Base-by-base conservation (phyloP, 2,888 invertebrate species). In the Ommatoiulus sabulosus region DNA sequence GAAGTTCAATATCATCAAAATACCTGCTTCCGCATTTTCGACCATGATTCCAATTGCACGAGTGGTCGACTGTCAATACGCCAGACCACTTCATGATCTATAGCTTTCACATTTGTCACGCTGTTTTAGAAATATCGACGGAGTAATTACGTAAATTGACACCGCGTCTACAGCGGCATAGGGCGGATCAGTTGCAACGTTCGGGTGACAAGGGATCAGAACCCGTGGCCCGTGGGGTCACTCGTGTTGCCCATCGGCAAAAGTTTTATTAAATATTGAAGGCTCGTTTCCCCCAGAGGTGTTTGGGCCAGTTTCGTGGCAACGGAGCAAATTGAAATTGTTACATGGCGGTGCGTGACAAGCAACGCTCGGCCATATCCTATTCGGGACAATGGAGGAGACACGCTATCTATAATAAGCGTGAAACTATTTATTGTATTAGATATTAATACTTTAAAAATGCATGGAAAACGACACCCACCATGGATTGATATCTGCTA, bases 121-220 rank as follows among this genome's bases (percentile, higher is more conserved):
- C n/a, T 46, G 46, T 63, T 12, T 17, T 63, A 63, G 10, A 52
- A 63, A 63, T 63, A 63, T 63, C n/a, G 63, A 63, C 63, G 63
- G n/a, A n/a, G n/a, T n/a, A 63, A 63, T 63, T 63, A 63, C n/a
- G 63, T 63, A 63, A 63, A 63, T 63, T 63, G 63, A 63, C 63
- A 52, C 52, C 52, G 15, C 12, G 52, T 10, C 8, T 52, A 52
- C 12, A 63, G 63, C 63, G 17, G 17, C n/a, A 3, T 17, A 63
- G 63, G 63, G 63, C 63, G 63, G 63, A n/a, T 63, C 63, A 63
- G 63, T 63, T 2, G 63, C n/a, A n/a, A 63, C 63, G 63, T 63
- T 52, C 8, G 63, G 63, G 63, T 17, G 63, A 63, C 63, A 17
- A n/a, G 63, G n/a, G 63, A 63, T 63, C 63, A 63, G 17, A n/a